Evolutionary conservation across 2,888 invertebrate genomes (phyloP).

Genomic region (Patella depressa): DNA sequence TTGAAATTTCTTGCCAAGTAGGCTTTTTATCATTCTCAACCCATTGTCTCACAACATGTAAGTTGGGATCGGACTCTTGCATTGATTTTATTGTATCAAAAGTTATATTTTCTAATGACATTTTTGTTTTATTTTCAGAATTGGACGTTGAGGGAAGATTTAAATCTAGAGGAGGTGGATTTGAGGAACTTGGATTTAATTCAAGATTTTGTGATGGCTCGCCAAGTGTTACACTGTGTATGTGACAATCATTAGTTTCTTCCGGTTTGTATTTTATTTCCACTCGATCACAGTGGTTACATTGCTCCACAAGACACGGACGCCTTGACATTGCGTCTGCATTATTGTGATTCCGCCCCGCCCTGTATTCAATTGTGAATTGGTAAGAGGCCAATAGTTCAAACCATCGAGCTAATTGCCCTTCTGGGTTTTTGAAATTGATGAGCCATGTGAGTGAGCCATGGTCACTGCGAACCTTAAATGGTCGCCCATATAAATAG

Average conservation of each 20-base stretch:
- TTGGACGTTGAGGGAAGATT: too few species aligned
- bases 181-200: too few species aligned
- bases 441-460: slow-evolving; percentile 21
- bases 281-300: slow-evolving; percentile 24
- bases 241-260: not conserved
- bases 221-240: too few species aligned
- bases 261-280: slow-evolving; percentile 19
- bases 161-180: too few species aligned
- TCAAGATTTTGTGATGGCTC: too few species aligned
- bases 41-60: not conserved
- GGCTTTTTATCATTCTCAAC: slow-evolving; percentile 10
- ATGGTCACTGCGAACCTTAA: slow-evolving; percentile 36
- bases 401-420: not conserved
- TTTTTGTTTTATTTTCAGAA: too few species aligned
- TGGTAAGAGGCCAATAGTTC: slow-evolving; percentile 29
- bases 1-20: not conserved
- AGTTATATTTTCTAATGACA: too few species aligned
- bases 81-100: not conserved
- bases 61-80: not conserved
- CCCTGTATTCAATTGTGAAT: slow-evolving; percentile 23
- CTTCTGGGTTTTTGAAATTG: not conserved
- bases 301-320: slow-evolving; percentile 25
- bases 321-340: slow-evolving; percentile 30
- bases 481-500: slow-evolving; percentile 35
- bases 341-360: slow-evolving; percentile 28